phyloP scores from a whole-genome alignment of 1,140 invertebrate species.

The Papilio polyxenes region DNA sequence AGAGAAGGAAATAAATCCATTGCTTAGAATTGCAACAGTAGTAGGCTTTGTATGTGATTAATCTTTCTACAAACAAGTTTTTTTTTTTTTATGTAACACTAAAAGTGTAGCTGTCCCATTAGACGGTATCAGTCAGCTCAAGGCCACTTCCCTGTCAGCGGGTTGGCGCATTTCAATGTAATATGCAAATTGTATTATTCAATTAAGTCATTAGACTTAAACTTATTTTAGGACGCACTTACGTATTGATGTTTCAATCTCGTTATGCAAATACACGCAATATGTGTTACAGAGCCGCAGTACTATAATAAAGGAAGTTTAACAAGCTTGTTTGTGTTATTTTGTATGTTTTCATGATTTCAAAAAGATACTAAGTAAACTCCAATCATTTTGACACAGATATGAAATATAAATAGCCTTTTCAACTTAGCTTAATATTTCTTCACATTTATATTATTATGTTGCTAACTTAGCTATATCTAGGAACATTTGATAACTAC shows the following conservation, averaged over 20 bases:
- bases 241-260: slow-evolving; percentile 31
- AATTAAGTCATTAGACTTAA: slow-evolving; percentile 31
- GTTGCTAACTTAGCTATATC: too few species aligned
- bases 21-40: neutral
- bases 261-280: slow-evolving; percentile 17
- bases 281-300: neutral
- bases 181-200: slow-evolving; percentile 32
- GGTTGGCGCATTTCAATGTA: slow-evolving; percentile 31
- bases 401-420: too few species aligned
- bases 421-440: neutral
- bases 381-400: too few species aligned
- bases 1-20: neutral
- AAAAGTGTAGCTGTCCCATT: neutral
- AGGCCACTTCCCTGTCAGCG: slow-evolving; percentile 18
- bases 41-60: neutral
- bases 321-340: neutral
- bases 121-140: slow-evolving; percentile 7
- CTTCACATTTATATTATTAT: too few species aligned
- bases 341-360: neutral
- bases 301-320: neutral
- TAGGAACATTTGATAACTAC: too few species aligned
- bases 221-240: slow-evolving; percentile 33
- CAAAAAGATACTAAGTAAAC: neutral
- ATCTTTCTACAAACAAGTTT: neutral
- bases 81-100: neutral